Base-by-base conservation (phyloP, 1,140 invertebrate genomes). In the Diplogasteroides magnus region DNA sequence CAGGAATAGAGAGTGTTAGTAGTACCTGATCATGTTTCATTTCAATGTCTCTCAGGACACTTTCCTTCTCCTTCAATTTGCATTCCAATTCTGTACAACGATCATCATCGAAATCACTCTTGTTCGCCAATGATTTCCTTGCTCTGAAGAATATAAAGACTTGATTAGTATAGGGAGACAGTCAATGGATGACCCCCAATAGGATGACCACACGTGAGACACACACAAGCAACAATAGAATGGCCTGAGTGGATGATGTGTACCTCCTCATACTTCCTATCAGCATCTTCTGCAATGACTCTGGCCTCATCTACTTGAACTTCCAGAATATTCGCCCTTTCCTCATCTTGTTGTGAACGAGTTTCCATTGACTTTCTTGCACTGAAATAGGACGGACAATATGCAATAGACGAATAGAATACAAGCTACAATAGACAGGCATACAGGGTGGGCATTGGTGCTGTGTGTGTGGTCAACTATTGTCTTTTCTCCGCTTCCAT, bases 191-290 rank as follows among this genome's bases (percentile, higher is more conserved):
- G n/a, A n/a, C n/a, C n/a, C n/a, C n/a, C n/a, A n/a, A n/a, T n/a
- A n/a, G n/a, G n/a, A n/a, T n/a, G n/a, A n/a, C n/a, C n/a, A n/a
- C n/a, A n/a, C n/a, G n/a, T n/a, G n/a, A n/a, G n/a, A n/a, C n/a
- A n/a, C n/a, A n/a, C n/a, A n/a, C n/a, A n/a, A n/a, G n/a, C n/a
- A n/a, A n/a, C n/a, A n/a, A n/a, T n/a, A n/a, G n/a, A n/a, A n/a
- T n/a, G n/a, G n/a, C n/a, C n/a, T n/a, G n/a, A n/a, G n/a, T n/a
- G n/a, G n/a, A n/a, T n/a, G n/a, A n/a, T n/a, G n/a, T n/a, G 67
- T 82, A 96, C 94, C 93, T 97, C 94, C 89, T 97, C 94, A 85
- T 97, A 97, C 92, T 97, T 97, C 87, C 95, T 95, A 87, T 97
- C 94, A 77, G 93, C 92, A 87, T 98, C 94, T 86, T 97, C 93